phyloP scores from a whole-genome alignment of 2,888 invertebrate species.

The Yponomeuta evonymella region DNA sequence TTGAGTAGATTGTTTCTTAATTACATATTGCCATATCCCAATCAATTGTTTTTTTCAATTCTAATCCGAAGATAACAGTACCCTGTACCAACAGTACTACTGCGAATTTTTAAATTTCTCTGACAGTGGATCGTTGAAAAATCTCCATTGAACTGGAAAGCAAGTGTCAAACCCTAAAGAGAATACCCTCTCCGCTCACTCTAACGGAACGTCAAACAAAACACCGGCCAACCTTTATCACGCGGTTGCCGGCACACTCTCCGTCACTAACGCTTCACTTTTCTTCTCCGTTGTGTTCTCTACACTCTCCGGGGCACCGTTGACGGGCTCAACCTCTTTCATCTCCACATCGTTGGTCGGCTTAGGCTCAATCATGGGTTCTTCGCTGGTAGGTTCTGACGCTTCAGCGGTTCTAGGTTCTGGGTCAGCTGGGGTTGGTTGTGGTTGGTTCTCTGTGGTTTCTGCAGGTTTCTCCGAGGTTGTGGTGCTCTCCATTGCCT shows the following conservation, averaged over 20 bases:
- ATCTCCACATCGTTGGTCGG: conserved; percentile 30
- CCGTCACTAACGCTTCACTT: conserved; percentile 5
- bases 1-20: too few relatives aligned
- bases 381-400: conserved; percentile 33
- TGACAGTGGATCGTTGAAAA: too few relatives aligned
- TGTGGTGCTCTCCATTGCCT: background rate
- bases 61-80: background rate
- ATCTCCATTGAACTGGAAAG: background rate
- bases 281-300: background rate
- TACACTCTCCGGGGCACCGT: conserved; percentile 38
- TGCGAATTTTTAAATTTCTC: background rate
- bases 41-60: background rate
- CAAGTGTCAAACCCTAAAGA: background rate
- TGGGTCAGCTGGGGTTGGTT: conserved; percentile 28
- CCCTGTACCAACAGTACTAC: background rate
- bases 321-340: conserved; percentile 36
- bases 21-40: background rate
- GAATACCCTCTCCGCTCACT: background rate
- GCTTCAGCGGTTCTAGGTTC: conserved; percentile 15
- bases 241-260: conserved; percentile 2
- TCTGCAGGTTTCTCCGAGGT: conserved; percentile 3
- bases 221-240: background rate
- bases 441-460: conserved; percentile 24
- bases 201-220: background rate
- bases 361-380: conserved; percentile 33